Base-by-base conservation (phyloP, 2,888 invertebrate genomes). In the Priocnemis perturbator region DNA sequence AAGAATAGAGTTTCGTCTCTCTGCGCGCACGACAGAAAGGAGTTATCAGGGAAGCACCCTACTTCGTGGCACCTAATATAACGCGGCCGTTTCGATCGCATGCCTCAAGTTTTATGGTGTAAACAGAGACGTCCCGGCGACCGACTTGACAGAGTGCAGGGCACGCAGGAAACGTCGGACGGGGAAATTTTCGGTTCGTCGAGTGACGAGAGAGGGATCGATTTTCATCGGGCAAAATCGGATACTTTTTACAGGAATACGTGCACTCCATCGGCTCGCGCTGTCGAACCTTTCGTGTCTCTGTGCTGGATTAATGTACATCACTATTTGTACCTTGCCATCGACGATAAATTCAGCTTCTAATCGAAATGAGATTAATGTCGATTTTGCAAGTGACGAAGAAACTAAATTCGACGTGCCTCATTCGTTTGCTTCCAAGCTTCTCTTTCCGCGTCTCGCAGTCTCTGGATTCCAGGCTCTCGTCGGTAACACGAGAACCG, bases 111-210 rank as follows among this genome's bases (percentile, higher is more conserved):
- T 78, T 77, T 71, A 78, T 69, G 76, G 76, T 61, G 72, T 76
- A 79, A 77, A 79, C 77, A 76, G 76, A 71, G 65, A 60, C 71
- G 61, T 44, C 26, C 37, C 11, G 7, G 11, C 4, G 7, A 9
- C 37, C 4, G 37, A 9, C 76, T 74, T 80, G 79, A 79, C 80
- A 76, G 74, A 80, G 71, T 80, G 76, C 79, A 79, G 80, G 78
- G 73, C 80, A 78, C 80, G 60, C 69, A 73, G 79, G 80, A 79
- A 79, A 79, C 61, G 67, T 65, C 64, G 61, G 48, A 69, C 64
- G 70, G 66, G 73, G 70, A 69, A 79, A 75, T 79, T 80, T 37
- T 64, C 66, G 61, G 48, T 37, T 37, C 59, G 69, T 57, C 71
- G 62, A 60, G 69, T n/a, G 57, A 63, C 50, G 69, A 70, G 3